These are phyloP conservation scores for Microdon myrmicae DNA, from an alignment of 2,888 invertebrate species.

Conservation along the genomic window DNA sequence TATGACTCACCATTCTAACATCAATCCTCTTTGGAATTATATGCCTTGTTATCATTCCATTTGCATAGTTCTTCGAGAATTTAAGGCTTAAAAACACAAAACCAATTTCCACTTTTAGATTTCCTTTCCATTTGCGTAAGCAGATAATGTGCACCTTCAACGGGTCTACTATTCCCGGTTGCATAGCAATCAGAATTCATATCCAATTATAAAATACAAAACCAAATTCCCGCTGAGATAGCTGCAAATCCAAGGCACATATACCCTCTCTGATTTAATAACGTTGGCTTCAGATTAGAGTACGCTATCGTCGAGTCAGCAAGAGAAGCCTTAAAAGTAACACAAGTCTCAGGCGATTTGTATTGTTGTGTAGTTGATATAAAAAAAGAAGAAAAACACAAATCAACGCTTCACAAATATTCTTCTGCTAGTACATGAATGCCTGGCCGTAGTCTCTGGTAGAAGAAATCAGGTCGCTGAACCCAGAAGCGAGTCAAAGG, in stretches of 20 bases:
- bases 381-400: no score
- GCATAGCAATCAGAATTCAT: constrained; percentile 23
- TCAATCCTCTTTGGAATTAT: no score
- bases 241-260: constrained; percentile 2
- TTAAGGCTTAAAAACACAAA: no score
- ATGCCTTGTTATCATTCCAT: no score
- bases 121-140: no score
- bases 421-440: constrained; percentile 22
- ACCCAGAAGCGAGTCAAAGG: constrained; percentile 43
- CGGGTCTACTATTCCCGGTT: no score
- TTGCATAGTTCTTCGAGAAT: no score
- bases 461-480: constrained; percentile 40
- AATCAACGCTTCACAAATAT: constrained; percentile 22
- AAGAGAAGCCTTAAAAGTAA: constrained; percentile 38
- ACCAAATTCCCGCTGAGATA: constrained; percentile 10
- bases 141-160: no score
- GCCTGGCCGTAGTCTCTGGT: constrained; percentile 15
- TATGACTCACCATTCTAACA: no score
- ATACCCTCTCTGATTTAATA: constrained; percentile 29
- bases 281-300: constrained; percentile 40
- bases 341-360: not conserved
- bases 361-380: not conserved
- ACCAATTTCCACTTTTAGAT: no score
- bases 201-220: constrained; percentile 30
- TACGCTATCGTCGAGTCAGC: constrained; percentile 18